phyloP scores from a whole-genome alignment of 2,888 invertebrate species.

The Lissonota sp. region DNA sequence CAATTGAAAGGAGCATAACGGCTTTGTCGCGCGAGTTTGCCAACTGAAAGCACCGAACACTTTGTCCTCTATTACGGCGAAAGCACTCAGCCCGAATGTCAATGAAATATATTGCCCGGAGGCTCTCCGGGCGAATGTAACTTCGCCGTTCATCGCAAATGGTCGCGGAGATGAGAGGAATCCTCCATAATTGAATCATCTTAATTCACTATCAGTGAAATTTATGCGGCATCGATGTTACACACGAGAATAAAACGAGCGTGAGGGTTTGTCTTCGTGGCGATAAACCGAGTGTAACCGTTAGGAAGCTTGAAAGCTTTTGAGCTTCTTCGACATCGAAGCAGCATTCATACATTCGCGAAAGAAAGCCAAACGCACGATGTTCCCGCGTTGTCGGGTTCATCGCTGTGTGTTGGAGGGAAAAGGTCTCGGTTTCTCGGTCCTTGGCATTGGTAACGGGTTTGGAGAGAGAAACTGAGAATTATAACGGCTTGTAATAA shows the following conservation, averaged over 20 bases:
- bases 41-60: neutral
- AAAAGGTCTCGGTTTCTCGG: constrained; percentile 30
- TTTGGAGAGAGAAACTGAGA: constrained; percentile 27
- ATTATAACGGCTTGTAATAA: constrained; percentile 70
- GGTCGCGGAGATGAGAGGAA: constrained; percentile 13
- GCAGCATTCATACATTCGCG: too few species aligned
- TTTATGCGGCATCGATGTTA: constrained; percentile 17
- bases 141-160: constrained; percentile 8
- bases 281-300: constrained; percentile 56
- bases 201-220: constrained; percentile 47
- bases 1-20: neutral
- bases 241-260: constrained; percentile 2
- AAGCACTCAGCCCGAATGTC: constrained; percentile 33
- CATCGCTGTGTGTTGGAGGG: constrained; percentile 29
- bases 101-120: constrained; percentile 35
- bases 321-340: constrained; percentile 17
- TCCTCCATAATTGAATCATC: constrained; percentile 49
- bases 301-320: constrained; percentile 56
- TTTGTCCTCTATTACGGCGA: constrained; percentile 6
- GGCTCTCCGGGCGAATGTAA: constrained; percentile 8
- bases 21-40: neutral
- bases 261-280: constrained; percentile 19
- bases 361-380: constrained; percentile 47
- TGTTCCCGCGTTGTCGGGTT: constrained; percentile 61
- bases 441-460: constrained; percentile 32